Base-by-base conservation (phyloP, 2,888 invertebrate species). In the Thalpophila matura region DNA sequence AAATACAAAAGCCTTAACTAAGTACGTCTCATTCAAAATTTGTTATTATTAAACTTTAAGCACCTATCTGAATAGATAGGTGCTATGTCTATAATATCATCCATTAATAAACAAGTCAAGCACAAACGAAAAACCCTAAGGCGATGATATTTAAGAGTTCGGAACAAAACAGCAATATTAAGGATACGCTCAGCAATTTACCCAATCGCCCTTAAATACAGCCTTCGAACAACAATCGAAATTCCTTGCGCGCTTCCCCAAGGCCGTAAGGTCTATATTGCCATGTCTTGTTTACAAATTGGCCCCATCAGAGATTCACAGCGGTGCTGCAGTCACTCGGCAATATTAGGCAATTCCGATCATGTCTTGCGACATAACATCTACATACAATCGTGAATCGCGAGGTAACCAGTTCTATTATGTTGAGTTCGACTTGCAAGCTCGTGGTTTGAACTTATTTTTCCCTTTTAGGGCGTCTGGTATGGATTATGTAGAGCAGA, bases 311-410 rank as follows among this genome's bases (percentile, higher is more conserved):
- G 65, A 87, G 84, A 91, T 91, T 89, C 91, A 89, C 79, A 74
- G 81, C 83, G 77, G 76, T 77, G 75, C 77, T 10, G 74, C 60
- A 67, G 59, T 67, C 81, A 80, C 80, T 86, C 84, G 77, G 79
- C 79, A 77, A 81, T 83, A 83, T 89, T 87, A 87, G 86, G 89
- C 84, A 89, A 91, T 89, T 89, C 89, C 79, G 81, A 88, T 87
- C 88, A 87, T 86, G 90, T 77, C 81, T 89, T 89, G 85, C 87
- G 83, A 84, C 87, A 89, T 74, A 73, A 68, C 58, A 79, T 87
- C 88, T 88, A 81, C 87, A 89, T 88, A 89, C 87, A 88, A 89
- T 88, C 77, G 84, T 78, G 58, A 51, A 71, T 64, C 24, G 45
- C 31, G 38, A 57, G 46, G 64, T 55, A 72, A 70, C 77, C 69